Percentiles rank a stretch among this genome's conserved stretches.
Conservation (phyloP, 2,797 vertebrate genomes). For the Harpagifer antarcticus region DNA sequence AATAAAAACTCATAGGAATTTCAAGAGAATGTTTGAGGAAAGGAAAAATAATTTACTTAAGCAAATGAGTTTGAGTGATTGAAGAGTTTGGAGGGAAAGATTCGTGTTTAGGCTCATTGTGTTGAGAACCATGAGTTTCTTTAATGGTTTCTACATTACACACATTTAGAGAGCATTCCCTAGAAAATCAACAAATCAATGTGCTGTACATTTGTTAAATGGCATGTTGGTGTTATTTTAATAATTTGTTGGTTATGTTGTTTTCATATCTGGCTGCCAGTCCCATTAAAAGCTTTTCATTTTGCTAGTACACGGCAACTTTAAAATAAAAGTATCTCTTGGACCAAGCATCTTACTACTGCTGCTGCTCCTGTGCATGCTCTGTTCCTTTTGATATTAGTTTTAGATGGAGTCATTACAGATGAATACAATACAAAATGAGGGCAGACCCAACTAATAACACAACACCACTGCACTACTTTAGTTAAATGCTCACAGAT, state of each 20-base stretch:
- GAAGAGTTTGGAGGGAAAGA: neutral
- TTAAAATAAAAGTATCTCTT: neutral
- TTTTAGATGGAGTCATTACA: neutral
- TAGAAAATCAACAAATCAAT: neutral
- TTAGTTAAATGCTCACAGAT: neutral
- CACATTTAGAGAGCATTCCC: neutral
- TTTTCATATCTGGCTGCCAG: neutral
- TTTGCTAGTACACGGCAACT: neutral
- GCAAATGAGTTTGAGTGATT: neutral
- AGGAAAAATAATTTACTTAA: neutral
- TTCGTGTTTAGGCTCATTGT: neutral
- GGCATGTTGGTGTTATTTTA: neutral
- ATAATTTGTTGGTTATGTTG: neutral
- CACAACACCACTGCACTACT: conserved; percentile 4
- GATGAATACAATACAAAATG: conserved; percentile 18
- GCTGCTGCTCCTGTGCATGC: neutral
- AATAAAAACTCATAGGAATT: neutral
- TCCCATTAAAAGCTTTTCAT: neutral
- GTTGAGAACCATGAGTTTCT: neutral
- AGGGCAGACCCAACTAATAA: conserved; percentile 8
- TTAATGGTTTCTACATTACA: neutral
- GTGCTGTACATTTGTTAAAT: neutral
- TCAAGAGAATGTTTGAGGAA: neutral
- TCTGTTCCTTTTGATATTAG: neutral
- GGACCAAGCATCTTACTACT: neutral